Conservation (phyloP, 2,888 invertebrate genomes). For the Cryptocephalus primarius region DNA sequence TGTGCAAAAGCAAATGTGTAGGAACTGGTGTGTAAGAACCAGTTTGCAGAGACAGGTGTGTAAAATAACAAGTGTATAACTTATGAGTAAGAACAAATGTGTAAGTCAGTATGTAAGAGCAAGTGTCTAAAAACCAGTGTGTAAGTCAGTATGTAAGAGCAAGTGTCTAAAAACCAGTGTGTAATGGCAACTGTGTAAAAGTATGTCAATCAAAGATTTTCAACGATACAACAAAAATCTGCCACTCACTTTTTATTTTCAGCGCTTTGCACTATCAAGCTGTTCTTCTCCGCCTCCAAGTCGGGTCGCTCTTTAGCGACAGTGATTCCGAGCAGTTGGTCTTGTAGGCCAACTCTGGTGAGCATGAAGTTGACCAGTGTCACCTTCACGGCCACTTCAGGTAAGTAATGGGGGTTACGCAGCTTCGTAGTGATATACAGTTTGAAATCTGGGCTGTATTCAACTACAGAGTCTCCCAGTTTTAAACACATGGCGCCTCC, state of each 20-base stretch:
- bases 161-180: no score
- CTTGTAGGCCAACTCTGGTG: constrained; percentile 77
- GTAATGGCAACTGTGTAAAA: no score
- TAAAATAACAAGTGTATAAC: no score
- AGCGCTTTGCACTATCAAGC: constrained; percentile 78
- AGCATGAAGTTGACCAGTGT: constrained; percentile 90
- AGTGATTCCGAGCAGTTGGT: constrained; percentile 80
- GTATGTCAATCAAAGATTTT: background rate
- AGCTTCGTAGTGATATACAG: constrained; percentile 90
- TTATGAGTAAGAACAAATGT: no score
- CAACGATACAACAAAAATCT: background rate
- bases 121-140: no score
- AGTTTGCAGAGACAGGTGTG: no score
- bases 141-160: no score
- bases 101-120: no score
- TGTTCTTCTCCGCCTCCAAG: constrained; percentile 80
- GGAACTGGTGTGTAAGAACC: no score
- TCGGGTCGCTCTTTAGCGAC: constrained; percentile 89
- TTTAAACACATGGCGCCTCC: constrained; percentile 79
- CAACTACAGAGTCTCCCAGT: constrained; percentile 81
- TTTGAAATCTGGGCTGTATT: constrained; percentile 78
- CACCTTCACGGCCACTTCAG: constrained; percentile 86
- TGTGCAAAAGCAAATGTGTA: no score
- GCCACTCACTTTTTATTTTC: constrained; percentile 52
- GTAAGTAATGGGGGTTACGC: constrained; percentile 87